A percentile compares a stretch with the other conserved stretches of the same genome.
Conservation (phyloP, 2,113 vertebrate genomes). For the Coracopsis vasa region DNA sequence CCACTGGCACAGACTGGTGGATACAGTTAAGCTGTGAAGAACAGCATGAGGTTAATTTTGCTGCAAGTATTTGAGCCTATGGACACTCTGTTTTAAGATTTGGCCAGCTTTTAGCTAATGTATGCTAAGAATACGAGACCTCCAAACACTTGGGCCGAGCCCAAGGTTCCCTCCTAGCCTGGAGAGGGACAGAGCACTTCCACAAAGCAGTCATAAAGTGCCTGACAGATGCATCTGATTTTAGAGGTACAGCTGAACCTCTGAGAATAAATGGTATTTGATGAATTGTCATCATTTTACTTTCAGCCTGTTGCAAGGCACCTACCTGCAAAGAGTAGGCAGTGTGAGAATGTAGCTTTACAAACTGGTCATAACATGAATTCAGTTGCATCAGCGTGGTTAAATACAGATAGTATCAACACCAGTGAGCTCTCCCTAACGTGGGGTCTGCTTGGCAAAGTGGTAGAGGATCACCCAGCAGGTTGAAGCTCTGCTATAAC, state of each 20-base stretch:
- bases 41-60: neutral
- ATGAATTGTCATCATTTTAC: neutral
- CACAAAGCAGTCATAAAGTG: neutral
- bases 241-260: neutral
- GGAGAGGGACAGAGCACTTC: neutral
- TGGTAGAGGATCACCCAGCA: neutral
- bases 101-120: neutral
- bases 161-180: neutral
- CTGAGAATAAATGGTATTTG: neutral
- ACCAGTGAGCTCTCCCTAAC: neutral
- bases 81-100: neutral
- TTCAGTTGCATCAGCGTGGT: neutral
- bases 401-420: neutral
- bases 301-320: neutral
- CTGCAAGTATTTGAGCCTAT: neutral
- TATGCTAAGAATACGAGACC: neutral
- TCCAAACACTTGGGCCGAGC: neutral
- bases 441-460: neutral
- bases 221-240: neutral
- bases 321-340: neutral
- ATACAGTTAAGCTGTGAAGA: neutral
- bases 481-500: neutral
- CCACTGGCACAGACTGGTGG: neutral
- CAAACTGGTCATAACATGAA: neutral
- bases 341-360: rapidly evolving